Base-by-base conservation (phyloP, 2,113 vertebrate genomes). In the Oryzias woworae region DNA sequence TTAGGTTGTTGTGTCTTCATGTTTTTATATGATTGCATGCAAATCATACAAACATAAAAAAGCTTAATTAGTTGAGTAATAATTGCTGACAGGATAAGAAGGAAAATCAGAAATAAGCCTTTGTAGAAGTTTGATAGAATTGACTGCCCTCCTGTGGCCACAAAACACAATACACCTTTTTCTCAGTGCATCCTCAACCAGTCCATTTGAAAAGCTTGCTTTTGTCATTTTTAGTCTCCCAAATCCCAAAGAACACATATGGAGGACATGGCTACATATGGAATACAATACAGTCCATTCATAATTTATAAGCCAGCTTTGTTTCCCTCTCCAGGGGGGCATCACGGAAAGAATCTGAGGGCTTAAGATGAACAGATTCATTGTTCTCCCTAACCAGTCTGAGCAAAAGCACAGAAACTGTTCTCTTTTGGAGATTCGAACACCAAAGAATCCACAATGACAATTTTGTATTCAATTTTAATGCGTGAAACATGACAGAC, bases 131-230 rank as follows among this genome's bases (percentile, higher is more conserved):
- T 36, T n/a, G 18, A 28, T 52, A 68, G 62, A 55, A 49, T 28
- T 62, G 51, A 49, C 75, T 86, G 89, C 65, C 90, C 84, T 83
- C 91, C 87, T 47, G 65, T 91, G 91, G 88, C 5, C 59, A 69
- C 41, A 76, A 5, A 13, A 66, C 74, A 85, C 49, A 75, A 53
- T 75, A 86, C 53, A 8, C 5, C 13, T 28, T 28, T 2, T 84
- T 24, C n/a, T 75, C 80, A 60, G 74, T 80, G 69, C 52, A 69
- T 69, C 55, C 15, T 45, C 71, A 68, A 50, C 57, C 43, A 73
- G 84, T 54, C 69, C 80, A 81, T 79, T 73, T 81, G 80, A 65
- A 62, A 53, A 47, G 42, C 60, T 46, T 48, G 63, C 62, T 48
- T 63, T 42, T 77, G 77, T 79, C 87, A 80, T 85, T 78, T 73